Percentiles rank a stretch among this genome's conserved stretches.
Evolutionary conservation across 2,888 invertebrate genomes (phyloP).

Genomic region (Oxystoma pomonae): DNA sequence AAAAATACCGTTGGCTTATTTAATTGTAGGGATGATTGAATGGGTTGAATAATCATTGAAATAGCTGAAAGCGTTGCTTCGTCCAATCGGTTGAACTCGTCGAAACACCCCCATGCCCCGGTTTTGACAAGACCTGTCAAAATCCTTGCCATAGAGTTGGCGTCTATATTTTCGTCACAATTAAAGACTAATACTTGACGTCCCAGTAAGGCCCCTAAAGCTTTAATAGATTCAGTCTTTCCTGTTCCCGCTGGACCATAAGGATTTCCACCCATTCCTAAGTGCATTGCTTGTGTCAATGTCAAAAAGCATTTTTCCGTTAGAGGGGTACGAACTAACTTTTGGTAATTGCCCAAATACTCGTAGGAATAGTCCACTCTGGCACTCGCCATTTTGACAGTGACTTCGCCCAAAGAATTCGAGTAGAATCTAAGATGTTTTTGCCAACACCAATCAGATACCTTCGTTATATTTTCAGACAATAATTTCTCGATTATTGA

Average conservation of each 20-base stretch:
- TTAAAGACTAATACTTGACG: conserved; percentile 94
- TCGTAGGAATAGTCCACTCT: conserved; percentile 96
- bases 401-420: conserved; percentile 56
- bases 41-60: conserved; percentile 89
- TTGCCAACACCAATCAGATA: conserved; percentile 89
- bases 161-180: conserved; percentile 97
- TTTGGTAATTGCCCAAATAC: conserved; percentile 94
- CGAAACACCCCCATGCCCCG: conserved; percentile 99
- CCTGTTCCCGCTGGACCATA: conserved; percentile 99
- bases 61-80: conserved; percentile 92
- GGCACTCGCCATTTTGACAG: conserved; percentile 88
- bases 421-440: conserved; percentile 85
- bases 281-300: conserved; percentile 86
- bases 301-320: conserved; percentile 98
- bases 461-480: conserved; percentile 60
- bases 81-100: conserved; percentile 96
- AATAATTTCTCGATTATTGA: conserved; percentile 76
- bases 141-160: conserved; percentile 90
- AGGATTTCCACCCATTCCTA: conserved; percentile 97
- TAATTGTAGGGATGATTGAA: conserved; percentile 76
- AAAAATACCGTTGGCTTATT: conserved; percentile 51
- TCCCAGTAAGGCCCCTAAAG: conserved; percentile 84
- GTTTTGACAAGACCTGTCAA: conserved; percentile 89
- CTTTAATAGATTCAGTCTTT: conserved; percentile 98
- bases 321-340: conserved; percentile 91